phyloP scores from a whole-genome alignment of 2,113 vertebrate species.

The Ctenodactylus gundi region DNA sequence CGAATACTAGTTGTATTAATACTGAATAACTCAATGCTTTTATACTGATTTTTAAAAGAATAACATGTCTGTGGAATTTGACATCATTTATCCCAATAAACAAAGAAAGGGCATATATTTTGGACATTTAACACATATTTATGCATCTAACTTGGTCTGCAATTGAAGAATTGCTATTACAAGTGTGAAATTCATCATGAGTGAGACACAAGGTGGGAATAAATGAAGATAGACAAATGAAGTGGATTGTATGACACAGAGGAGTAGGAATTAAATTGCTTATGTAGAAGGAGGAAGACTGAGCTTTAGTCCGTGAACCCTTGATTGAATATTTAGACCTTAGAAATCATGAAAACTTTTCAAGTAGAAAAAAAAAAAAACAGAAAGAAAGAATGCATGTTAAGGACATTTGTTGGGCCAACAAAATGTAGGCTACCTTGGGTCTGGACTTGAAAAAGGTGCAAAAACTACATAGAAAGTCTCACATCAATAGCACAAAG shows the following conservation, averaged over 20 bases:
- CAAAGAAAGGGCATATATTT: background rate
- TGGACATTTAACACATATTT: background rate
- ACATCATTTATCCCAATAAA: background rate
- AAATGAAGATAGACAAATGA: background rate
- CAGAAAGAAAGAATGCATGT: background rate
- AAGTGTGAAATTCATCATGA: background rate
- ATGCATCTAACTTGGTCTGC: background rate
- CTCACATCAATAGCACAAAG: background rate
- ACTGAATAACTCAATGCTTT: background rate
- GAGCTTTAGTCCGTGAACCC: background rate
- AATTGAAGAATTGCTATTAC: background rate
- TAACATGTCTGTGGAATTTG: background rate
- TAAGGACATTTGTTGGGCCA: background rate
- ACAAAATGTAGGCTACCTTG: background rate
- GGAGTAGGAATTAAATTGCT: background rate
- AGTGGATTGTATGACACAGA: background rate
- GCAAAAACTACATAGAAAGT: background rate
- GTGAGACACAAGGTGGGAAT: background rate
- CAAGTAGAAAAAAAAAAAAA: background rate
- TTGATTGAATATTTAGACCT: background rate
- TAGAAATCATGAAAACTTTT: background rate
- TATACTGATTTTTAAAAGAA: background rate
- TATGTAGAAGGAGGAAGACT: background rate
- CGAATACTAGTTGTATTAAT: background rate
- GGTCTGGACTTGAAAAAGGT: rapidly evolving